Conservation (phyloP, 2,888 invertebrate species). For the Drosophila nigritarsus region DNA sequence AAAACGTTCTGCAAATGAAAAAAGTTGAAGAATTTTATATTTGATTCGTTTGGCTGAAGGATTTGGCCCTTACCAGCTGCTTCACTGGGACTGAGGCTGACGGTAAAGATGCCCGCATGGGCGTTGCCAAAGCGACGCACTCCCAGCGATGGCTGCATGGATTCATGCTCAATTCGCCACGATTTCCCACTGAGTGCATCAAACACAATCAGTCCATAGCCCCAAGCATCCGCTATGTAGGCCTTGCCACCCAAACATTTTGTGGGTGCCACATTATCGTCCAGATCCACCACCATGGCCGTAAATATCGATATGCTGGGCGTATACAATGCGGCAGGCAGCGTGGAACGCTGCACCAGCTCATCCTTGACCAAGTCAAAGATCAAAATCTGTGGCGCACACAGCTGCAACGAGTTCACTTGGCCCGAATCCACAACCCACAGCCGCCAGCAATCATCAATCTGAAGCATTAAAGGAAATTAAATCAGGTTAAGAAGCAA, state of each 20-base stretch:
- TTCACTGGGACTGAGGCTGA: conserved; percentile 77
- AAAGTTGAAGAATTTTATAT: background rate
- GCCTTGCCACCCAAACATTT: conserved; percentile 87
- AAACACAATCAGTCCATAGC: conserved; percentile 87
- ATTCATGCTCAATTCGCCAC: conserved; percentile 88
- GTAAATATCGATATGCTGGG: conserved; percentile 83
- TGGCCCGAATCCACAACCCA: conserved; percentile 89
- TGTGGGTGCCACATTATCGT: conserved; percentile 75
- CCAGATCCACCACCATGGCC: conserved; percentile 86
- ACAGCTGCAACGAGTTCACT: conserved; percentile 87
- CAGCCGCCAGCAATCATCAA: conserved; percentile 88
- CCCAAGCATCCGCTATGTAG: conserved; percentile 88
- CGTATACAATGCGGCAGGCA: conserved; percentile 75
- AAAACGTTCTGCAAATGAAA: conserved; percentile 81
- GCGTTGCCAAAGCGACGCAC: conserved; percentile 68
- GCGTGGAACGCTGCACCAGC: conserved; percentile 81
- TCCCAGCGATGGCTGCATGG: conserved; percentile 86
- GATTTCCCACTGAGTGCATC: conserved; percentile 85
- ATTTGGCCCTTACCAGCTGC: conserved; percentile 30
- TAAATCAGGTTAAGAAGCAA: background rate
- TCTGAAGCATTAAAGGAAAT: conserved; percentile 81
- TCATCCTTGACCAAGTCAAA: conserved; percentile 89
- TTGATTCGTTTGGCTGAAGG: background rate
- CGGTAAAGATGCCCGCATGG: conserved; percentile 82
- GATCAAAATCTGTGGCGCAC: conserved; percentile 90